A percentile compares a stretch with the other conserved stretches of the same genome.
These are phyloP conservation scores for Phaedon cochleariae DNA, from an alignment of 2,888 invertebrate genomes.

Conservation along the genomic window DNA sequence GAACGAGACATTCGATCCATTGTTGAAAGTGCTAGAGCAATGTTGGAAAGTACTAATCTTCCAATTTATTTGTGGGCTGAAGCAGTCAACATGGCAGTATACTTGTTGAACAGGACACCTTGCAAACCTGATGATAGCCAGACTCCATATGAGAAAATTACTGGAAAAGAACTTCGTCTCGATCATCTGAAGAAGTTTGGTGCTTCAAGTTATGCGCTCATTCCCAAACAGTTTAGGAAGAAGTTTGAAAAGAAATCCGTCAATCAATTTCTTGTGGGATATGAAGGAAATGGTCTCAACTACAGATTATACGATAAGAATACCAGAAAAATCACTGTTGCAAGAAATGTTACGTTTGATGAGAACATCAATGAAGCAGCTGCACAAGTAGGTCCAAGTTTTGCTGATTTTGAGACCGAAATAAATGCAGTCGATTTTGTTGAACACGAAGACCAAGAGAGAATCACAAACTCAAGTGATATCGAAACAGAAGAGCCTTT, in stretches of 20 bases:
- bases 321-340: slow-evolving; percentile 35
- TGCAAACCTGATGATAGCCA: slow-evolving; percentile 25
- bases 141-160: not conserved
- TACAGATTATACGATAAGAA: too few relatives aligned
- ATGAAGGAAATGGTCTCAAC: too few relatives aligned
- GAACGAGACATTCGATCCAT: slow-evolving; percentile 53
- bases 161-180: not conserved
- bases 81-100: too few relatives aligned
- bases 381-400: not conserved
- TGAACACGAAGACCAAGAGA: too few relatives aligned
- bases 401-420: too few relatives aligned
- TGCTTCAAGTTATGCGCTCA: too few relatives aligned
- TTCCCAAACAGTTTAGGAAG: too few relatives aligned
- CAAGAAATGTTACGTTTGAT: slow-evolving; percentile 15
- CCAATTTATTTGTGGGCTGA: slow-evolving; percentile 51
- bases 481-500: too few relatives aligned
- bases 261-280: not conserved
- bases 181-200: too few relatives aligned
- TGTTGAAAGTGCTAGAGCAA: slow-evolving; percentile 50
- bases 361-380: slow-evolving; percentile 36
- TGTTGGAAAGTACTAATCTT: slow-evolving; percentile 44
- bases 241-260: too few relatives aligned
- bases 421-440: too few relatives aligned
- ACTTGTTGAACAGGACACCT: slow-evolving; percentile 49
- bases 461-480: too few relatives aligned